phyloP scores from a whole-genome alignment of 2,888 invertebrate species.

The Torymus aiolomorphi region DNA sequence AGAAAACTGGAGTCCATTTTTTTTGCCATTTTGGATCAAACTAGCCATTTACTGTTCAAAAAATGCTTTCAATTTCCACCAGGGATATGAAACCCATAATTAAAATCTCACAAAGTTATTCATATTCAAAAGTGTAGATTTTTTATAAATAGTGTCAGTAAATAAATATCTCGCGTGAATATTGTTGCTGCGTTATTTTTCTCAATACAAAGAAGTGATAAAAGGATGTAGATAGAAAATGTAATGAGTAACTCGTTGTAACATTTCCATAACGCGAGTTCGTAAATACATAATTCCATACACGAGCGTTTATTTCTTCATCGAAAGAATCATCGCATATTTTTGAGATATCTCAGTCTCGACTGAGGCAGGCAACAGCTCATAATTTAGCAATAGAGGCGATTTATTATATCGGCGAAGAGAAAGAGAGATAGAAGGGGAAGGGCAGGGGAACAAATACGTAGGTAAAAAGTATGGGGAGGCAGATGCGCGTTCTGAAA shows the following conservation, averaged over 20 bases:
- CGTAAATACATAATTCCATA: constrained; percentile 33
- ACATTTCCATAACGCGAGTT: constrained; percentile 23
- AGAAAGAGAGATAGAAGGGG: neutral
- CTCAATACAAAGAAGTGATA: no score
- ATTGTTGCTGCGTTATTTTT: no score
- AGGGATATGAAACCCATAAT: constrained; percentile 19
- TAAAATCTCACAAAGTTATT: constrained; percentile 23
- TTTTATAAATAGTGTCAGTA: no score
- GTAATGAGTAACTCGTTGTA: constrained; percentile 8
- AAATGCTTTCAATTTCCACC: no score
- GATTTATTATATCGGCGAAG: constrained; percentile 44
- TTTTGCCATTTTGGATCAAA: no score
- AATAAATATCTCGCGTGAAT: no score
- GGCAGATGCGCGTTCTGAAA: constrained; percentile 60
- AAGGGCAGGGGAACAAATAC: neutral
- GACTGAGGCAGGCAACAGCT: neutral
- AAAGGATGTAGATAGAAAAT: no score
- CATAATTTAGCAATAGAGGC: constrained; percentile 50
- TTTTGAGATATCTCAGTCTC: constrained; percentile 47
- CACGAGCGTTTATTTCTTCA: constrained; percentile 48
- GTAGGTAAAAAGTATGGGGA: neutral
- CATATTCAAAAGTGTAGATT: neutral
- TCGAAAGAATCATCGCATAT: constrained; percentile 42
- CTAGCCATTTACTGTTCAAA: no score
- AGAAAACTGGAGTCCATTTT: no score